Evolutionary conservation across 35 echinoderm and acorn worm genomes (phyloP).

Genomic region (Acanthaster planci): DNA sequence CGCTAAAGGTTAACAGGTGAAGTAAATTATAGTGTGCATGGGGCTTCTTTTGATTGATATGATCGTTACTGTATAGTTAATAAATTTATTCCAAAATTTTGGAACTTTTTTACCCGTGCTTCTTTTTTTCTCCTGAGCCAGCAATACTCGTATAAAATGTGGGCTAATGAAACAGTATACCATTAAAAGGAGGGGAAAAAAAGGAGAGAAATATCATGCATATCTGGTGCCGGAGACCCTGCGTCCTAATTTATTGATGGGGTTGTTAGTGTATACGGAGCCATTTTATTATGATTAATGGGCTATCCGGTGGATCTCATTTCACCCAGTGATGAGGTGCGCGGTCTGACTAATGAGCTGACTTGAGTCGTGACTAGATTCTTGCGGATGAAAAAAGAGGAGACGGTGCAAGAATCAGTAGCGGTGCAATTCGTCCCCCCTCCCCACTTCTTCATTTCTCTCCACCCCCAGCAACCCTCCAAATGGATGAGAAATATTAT

Average conservation of each 20-base stretch:
- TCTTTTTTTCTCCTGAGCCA: no score
- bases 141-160: no score
- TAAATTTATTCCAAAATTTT: no score
- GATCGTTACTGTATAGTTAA: no score
- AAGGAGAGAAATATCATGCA: neutral
- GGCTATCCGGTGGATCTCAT: neutral
- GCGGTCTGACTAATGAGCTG: slow-evolving; percentile 16
- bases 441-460: no score
- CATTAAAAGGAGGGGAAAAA: no score
- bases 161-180: no score
- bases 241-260: slow-evolving; percentile 22
- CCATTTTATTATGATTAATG: slow-evolving; percentile 23
- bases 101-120: no score
- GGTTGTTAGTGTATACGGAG: slow-evolving; percentile 22
- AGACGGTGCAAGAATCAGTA: neutral
- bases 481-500: neutral
- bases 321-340: slow-evolving; percentile 12
- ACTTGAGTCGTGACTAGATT: slow-evolving; percentile 6
- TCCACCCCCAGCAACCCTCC: no score
- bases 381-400: neutral
- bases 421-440: no score
- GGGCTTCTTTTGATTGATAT: no score
- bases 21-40: neutral
- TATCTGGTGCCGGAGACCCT: neutral
- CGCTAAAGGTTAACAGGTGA: neutral